phyloP scores from a whole-genome alignment of 2,113 vertebrate species.

The Rhadina sibilatrix region DNA sequence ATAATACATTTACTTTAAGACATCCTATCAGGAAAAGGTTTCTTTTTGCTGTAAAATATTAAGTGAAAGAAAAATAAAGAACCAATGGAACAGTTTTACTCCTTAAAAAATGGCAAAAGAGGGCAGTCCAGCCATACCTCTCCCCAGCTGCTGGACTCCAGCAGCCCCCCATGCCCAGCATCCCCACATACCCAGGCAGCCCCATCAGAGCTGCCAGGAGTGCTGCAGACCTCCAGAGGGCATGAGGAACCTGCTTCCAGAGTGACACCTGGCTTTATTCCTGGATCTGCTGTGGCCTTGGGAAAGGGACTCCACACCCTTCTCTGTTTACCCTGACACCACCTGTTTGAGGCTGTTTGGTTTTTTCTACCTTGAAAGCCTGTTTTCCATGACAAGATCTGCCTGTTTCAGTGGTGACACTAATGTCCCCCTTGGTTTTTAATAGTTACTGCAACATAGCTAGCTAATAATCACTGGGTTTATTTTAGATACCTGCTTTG shows the following conservation, averaged over 20 bases:
- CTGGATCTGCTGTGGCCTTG: not conserved
- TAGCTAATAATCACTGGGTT: not conserved
- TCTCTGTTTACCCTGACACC: not conserved
- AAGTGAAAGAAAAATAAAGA: not conserved
- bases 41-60: not conserved
- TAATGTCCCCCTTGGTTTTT: not conserved
- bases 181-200: not conserved
- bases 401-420: not conserved
- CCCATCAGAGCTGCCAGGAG: not conserved
- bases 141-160: not conserved
- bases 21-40: not conserved
- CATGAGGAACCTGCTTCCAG: not conserved
- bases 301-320: not conserved
- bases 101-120: not conserved
- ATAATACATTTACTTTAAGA: not conserved
- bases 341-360: not conserved
- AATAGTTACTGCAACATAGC: not conserved
- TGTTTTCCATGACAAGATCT: not conserved
- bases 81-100: not conserved
- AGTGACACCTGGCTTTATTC: accelerated
- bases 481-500: not conserved
- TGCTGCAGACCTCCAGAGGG: too few relatives aligned
- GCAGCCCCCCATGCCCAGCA: not conserved
- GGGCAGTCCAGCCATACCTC: accelerated
- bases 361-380: not conserved